A percentile compares a stretch with the other conserved stretches of the same genome.
Evolutionary conservation across 2,113 vertebrate species (phyloP).

Genomic region (Chaetorhynchus papuensis): DNA sequence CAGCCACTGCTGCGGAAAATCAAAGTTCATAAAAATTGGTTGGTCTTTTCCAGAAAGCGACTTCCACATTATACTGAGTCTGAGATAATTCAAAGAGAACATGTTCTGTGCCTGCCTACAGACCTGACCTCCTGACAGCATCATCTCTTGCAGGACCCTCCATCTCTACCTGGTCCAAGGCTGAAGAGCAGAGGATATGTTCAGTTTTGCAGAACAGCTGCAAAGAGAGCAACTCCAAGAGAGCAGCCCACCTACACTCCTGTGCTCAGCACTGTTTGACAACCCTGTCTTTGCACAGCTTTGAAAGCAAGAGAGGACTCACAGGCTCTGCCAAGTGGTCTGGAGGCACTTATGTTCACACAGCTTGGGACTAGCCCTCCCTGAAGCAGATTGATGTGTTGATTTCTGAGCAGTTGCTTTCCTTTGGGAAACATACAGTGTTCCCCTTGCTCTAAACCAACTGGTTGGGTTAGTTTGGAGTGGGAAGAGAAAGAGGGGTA

Average conservation of each 20-base stretch:
- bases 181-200: neutral
- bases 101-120: neutral
- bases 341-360: neutral
- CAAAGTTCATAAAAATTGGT: neutral
- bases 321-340: neutral
- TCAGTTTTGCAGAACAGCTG: neutral
- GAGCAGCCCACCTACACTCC: rapidly evolving
- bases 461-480: neutral
- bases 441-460: neutral
- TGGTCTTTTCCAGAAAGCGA: neutral
- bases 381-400: neutral
- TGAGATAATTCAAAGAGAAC: neutral
- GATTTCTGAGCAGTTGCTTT: neutral
- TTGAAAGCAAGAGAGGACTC: neutral
- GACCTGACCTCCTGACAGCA: neutral
- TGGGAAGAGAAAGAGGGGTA: neutral
- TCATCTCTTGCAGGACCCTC: neutral
- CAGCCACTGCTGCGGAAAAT: neutral
- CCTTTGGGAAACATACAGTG: neutral
- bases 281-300: neutral
- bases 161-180: neutral
- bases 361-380: neutral
- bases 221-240: neutral
- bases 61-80: neutral
- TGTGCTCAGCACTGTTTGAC: neutral